Percentiles rank a stretch among this genome's conserved stretches.
These are phyloP conservation scores for Corythornis madagascariensis DNA, from an alignment of 2,113 vertebrate species.

Conservation along the genomic window DNA sequence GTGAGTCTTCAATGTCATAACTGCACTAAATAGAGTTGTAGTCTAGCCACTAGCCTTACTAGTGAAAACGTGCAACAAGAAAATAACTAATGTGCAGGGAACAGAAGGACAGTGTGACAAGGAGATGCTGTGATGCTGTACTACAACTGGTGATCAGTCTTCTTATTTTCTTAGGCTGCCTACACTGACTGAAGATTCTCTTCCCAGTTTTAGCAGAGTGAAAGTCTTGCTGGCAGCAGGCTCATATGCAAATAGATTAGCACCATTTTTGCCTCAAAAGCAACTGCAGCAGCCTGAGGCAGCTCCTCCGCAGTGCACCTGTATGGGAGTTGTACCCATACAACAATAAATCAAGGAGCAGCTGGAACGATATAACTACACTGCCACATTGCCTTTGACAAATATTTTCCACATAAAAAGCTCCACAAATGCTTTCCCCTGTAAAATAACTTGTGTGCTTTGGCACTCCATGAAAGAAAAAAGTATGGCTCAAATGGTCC, in stretches of 20 bases:
- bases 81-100: neutral
- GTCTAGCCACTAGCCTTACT: neutral
- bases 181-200: neutral
- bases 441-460: neutral
- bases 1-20: neutral
- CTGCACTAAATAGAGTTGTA: neutral
- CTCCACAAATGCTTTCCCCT: neutral
- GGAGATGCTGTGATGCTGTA: neutral
- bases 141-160: neutral
- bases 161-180: neutral
- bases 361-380: neutral
- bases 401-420: slow-evolving; percentile 2
- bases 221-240: neutral
- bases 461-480: slow-evolving; percentile 12
- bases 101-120: neutral
- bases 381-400: neutral
- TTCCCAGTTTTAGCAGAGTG: neutral
- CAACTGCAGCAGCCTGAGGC: neutral
- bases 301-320: neutral
- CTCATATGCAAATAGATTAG: neutral
- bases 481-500: neutral
- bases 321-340: neutral
- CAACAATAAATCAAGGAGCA: neutral
- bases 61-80: neutral
- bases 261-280: neutral